Conservation (phyloP, 2,113 vertebrate species). For the Alaudala cheleensis region DNA sequence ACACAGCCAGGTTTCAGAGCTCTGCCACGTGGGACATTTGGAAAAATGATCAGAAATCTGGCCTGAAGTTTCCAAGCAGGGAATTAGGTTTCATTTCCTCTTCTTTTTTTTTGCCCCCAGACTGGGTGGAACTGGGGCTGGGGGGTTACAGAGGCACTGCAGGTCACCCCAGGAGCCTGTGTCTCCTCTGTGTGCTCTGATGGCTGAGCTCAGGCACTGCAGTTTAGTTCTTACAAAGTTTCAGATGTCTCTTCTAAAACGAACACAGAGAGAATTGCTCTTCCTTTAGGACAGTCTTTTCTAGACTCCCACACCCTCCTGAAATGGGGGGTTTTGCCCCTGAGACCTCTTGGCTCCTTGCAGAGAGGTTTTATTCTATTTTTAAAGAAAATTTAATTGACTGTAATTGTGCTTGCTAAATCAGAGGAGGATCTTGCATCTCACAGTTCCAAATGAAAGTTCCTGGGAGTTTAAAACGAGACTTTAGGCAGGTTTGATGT, state of each 20-base stretch:
- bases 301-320: background rate
- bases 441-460: background rate
- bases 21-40: background rate
- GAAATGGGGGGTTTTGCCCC: background rate
- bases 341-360: background rate
- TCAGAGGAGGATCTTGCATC: background rate
- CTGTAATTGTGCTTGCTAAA: background rate
- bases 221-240: background rate
- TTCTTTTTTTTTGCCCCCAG: background rate
- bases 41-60: background rate
- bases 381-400: background rate
- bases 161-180: background rate
- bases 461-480: background rate
- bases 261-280: background rate
- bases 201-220: background rate
- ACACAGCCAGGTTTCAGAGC: background rate
- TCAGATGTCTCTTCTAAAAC: background rate
- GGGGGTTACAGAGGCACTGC: background rate
- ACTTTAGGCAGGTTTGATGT: background rate
- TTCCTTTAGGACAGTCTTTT: background rate
- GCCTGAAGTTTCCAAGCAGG: background rate
- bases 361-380: background rate
- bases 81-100: slow-evolving; percentile 8
- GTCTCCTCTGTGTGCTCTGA: background rate
- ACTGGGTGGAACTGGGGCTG: background rate